Percentiles rank a stretch among this genome's conserved stretches.
phyloP scores from a whole-genome alignment of 1,140 invertebrate species.

The Zaprionus ghesquierei region DNA sequence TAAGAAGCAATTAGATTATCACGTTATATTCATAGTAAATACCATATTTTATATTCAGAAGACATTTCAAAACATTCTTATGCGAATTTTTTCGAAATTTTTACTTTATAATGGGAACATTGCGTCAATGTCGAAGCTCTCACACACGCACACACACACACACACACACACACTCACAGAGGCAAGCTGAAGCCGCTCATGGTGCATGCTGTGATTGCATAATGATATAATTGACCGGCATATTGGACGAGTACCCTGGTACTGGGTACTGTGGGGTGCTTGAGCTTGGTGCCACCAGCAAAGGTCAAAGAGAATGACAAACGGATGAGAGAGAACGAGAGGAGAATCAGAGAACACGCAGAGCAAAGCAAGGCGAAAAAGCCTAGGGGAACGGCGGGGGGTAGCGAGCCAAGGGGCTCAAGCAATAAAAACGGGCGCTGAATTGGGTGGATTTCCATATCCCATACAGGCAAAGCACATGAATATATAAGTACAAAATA shows the following conservation, averaged over 20 bases:
- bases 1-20: too few species aligned
- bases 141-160: background rate
- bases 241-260: slow-evolving; percentile 46
- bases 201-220: slow-evolving; percentile 65
- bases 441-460: slow-evolving; percentile 13
- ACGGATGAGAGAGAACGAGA: slow-evolving; percentile 11
- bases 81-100: too few species aligned
- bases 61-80: too few species aligned
- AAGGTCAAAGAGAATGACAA: slow-evolving; percentile 49
- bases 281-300: slow-evolving; percentile 26
- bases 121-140: slow-evolving; percentile 17
- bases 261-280: background rate
- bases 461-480: background rate
- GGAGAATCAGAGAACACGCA: slow-evolving; percentile 4
- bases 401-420: background rate
- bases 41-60: too few species aligned
- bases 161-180: background rate
- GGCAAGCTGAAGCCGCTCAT: background rate
- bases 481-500: background rate
- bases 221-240: slow-evolving; percentile 76
- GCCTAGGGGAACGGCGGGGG: slow-evolving; percentile 1
- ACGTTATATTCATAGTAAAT: too few species aligned
- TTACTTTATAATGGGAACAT: background rate
- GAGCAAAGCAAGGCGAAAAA: slow-evolving; percentile 8
- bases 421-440: slow-evolving; percentile 48